Conservation (phyloP, 2,113 vertebrate species). For the Ammospiza caudacuta region DNA sequence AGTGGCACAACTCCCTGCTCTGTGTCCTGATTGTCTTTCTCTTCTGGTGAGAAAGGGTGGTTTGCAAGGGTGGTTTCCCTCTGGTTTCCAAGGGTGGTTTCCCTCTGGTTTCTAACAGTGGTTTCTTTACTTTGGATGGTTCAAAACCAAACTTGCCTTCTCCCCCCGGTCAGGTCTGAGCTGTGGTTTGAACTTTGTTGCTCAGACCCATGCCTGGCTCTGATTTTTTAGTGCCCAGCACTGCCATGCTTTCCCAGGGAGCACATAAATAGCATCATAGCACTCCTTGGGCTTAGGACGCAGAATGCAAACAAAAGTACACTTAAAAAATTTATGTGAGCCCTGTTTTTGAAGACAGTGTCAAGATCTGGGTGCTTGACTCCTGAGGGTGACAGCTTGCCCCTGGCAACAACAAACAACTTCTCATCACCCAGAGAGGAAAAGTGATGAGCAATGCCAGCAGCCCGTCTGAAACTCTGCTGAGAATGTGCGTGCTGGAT, state of each 20-base stretch:
- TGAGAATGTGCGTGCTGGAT: neutral
- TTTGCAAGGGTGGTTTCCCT: neutral
- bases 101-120: neutral
- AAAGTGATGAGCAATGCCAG: neutral
- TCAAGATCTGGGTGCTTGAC: neutral
- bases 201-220: neutral
- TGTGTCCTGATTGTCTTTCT: neutral
- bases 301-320: neutral
- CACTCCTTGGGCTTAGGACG: neutral
- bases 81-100: neutral
- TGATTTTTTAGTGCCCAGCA: neutral
- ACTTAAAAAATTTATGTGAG: neutral
- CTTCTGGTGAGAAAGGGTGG: neutral
- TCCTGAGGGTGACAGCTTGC: neutral
- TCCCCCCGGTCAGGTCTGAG: neutral
- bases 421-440: neutral
- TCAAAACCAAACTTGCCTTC: neutral
- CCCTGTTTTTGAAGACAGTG: neutral
- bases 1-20: neutral
- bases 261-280: neutral
- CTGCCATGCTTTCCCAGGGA: neutral
- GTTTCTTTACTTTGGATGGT: slow-evolving; percentile 3
- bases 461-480: neutral
- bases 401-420: neutral
- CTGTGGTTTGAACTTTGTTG: neutral